Conservation (phyloP, 2,888 invertebrate species). For the Lagria hirta region DNA sequence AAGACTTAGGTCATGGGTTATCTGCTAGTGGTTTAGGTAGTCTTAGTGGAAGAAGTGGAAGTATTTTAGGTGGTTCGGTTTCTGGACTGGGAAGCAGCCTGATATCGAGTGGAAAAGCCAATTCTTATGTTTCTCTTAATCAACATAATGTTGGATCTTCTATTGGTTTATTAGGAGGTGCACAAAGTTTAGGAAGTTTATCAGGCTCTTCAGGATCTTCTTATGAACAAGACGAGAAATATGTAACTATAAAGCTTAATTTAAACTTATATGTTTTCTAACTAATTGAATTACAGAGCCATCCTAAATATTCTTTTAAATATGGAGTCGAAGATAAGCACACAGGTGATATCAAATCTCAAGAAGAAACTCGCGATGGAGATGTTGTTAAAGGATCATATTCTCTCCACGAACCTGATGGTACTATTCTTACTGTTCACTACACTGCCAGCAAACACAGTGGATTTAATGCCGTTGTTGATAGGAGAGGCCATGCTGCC, state of each 20-base stretch:
- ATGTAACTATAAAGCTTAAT: neutral
- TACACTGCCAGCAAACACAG: slow-evolving; percentile 61
- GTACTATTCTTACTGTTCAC: slow-evolving; percentile 59
- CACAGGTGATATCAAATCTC: slow-evolving; percentile 61
- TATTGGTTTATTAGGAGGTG: neutral
- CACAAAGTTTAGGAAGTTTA: neutral
- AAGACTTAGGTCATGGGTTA: slow-evolving; percentile 1
- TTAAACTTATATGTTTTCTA: slow-evolving; percentile 1
- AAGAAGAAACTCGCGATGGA: slow-evolving; percentile 59
- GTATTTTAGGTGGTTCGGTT: neutral
- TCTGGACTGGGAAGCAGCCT: neutral
- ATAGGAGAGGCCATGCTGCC: slow-evolving; percentile 56
- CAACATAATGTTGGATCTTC: neutral
- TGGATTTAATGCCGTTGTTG: slow-evolving; percentile 54
- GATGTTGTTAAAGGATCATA: slow-evolving; percentile 60
- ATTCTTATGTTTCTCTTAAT: neutral
- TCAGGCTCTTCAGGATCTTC: neutral
- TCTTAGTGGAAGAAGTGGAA: slow-evolving; percentile 2
- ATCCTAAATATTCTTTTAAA: slow-evolving; percentile 61
- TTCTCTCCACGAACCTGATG: slow-evolving; percentile 60
- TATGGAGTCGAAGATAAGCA: slow-evolving; percentile 60
- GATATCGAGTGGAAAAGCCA: neutral
- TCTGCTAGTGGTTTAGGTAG: too few relatives aligned
- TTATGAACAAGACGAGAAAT: too few relatives aligned
- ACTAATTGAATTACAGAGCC: slow-evolving; percentile 6